Base-by-base conservation (phyloP, 2,797 vertebrate genomes). In the Oreortyx pictus region DNA sequence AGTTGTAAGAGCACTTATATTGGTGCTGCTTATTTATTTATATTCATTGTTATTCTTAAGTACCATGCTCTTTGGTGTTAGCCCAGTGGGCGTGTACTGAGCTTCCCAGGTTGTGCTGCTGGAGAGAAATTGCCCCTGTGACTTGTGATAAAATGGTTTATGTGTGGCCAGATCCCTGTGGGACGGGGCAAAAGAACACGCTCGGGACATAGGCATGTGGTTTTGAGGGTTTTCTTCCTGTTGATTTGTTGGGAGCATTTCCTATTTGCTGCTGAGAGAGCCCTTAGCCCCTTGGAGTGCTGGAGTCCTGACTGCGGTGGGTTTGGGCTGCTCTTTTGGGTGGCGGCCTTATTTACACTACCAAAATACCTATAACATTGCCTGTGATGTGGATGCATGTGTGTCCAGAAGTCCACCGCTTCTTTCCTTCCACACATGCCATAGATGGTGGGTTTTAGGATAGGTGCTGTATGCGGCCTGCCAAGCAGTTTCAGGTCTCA, bases 81-180 rank as follows among this genome's bases (percentile, higher is more conserved):
- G 27, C 78, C 67, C 1, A 0, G 39, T 47, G 78, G 10, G 39
- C 52, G 27, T 1, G 0, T 29, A 20, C 19, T 14, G 57, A 29
- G 25, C 61, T 87, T 73, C 27, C 39, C 52, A 50, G 52, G 37
- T 27, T 72, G 33, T 78, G 76, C 54, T 4, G 1, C 50, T 64
- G 29, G 41, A 54, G 75, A 39, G 66, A 43, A 31, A 27, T 31
- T 64, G 39, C 14, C 52, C 19, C 44, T 64, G 66, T 24, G n/a
- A 31, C 44, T 80, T 61, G 37, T 39, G 73, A 70, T 81, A 65
- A 35, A 35, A 3, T 23, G 23, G 20, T 81, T 65, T 8, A 72
- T 50, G 62, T 37, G 47, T 14, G 27, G 25, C 61, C 0, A 1
- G 41, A 67, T 14, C 25, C 31, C 6, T 15, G 0, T 0, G 1